Evolutionary conservation across 2,888 invertebrate species (phyloP).

Genomic region (Drosophila neutralis): DNA sequence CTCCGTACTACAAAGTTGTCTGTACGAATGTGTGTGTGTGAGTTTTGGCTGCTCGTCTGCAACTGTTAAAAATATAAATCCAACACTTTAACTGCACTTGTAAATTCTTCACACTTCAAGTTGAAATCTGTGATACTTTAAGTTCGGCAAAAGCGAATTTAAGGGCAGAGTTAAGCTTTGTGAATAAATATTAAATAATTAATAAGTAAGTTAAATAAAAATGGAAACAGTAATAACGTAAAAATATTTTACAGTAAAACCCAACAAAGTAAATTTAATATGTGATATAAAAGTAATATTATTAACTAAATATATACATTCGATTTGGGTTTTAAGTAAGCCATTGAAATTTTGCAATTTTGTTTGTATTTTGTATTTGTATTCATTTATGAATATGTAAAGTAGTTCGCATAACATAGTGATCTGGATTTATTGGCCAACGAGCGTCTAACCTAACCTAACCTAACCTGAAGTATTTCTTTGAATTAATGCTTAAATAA

Average conservation of each 20-base stretch:
- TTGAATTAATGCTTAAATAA: background rate
- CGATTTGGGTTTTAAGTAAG: background rate
- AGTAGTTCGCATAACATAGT: background rate
- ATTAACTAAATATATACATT: background rate
- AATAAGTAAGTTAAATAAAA: background rate
- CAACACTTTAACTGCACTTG: constrained; percentile 36
- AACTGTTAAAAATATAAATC: constrained; percentile 45
- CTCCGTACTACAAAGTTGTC: constrained; percentile 47
- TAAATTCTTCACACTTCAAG: constrained; percentile 10
- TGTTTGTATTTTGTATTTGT: background rate
- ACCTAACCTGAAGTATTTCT: background rate
- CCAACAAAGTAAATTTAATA: background rate
- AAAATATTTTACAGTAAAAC: background rate
- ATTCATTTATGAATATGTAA: background rate
- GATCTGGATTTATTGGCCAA: background rate
- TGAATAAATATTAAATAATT: background rate
- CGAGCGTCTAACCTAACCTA: background rate
- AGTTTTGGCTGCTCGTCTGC: constrained; percentile 23
- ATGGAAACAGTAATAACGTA: background rate
- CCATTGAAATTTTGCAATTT: background rate
- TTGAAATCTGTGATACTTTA: background rate
- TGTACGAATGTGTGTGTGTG: constrained; percentile 14
- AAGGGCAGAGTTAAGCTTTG: background rate
- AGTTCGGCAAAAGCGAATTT: background rate
- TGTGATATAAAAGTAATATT: background rate